These are phyloP conservation scores for Ancistrus triradiatus DNA, from an alignment of 2,113 vertebrate genomes.

Conservation along the genomic window DNA sequence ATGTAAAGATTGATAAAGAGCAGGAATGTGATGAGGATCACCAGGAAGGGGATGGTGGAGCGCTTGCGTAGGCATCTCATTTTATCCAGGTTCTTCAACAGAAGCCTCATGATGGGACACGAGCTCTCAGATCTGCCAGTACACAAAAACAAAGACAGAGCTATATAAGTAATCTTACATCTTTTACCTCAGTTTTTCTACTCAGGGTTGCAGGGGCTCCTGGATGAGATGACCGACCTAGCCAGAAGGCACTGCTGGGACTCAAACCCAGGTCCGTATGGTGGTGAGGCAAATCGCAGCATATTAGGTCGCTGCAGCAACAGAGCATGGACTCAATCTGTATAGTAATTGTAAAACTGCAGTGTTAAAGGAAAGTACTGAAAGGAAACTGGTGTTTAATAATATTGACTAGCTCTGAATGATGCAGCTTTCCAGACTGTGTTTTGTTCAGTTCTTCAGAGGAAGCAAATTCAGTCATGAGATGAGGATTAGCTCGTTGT, in stretches of 20 bases:
- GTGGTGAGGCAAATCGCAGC: too few species aligned
- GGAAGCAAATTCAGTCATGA: conserved; percentile 19
- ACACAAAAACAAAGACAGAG: conserved; percentile 36
- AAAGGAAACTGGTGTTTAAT: background rate
- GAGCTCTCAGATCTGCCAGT: conserved; percentile 50
- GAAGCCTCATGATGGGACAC: conserved; percentile 68
- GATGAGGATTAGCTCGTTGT: conserved; percentile 17
- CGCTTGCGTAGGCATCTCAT: conserved; percentile 97
- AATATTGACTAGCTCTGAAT: background rate
- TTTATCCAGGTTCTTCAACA: conserved; percentile 87
- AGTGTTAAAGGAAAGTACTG: too few species aligned
- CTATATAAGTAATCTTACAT: too few species aligned
- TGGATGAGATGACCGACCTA: too few species aligned
- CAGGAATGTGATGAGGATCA: conserved; percentile 87
- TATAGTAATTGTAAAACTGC: too few species aligned
- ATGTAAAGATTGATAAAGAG: conserved; percentile 96
- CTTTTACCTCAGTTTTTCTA: too few species aligned
- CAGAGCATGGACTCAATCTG: too few species aligned
- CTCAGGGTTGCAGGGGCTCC: too few species aligned
- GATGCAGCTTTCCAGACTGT: background rate
- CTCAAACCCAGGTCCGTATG: too few species aligned
- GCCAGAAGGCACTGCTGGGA: too few species aligned
- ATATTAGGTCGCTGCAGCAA: too few species aligned
- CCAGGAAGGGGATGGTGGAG: conserved; percentile 89
- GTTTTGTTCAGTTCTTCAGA: background rate